A percentile compares a stretch with the other conserved stretches of the same genome.
phyloP scores from a whole-genome alignment of 1,140 invertebrate genomes.

The Ceratosolen fusciceps region DNA sequence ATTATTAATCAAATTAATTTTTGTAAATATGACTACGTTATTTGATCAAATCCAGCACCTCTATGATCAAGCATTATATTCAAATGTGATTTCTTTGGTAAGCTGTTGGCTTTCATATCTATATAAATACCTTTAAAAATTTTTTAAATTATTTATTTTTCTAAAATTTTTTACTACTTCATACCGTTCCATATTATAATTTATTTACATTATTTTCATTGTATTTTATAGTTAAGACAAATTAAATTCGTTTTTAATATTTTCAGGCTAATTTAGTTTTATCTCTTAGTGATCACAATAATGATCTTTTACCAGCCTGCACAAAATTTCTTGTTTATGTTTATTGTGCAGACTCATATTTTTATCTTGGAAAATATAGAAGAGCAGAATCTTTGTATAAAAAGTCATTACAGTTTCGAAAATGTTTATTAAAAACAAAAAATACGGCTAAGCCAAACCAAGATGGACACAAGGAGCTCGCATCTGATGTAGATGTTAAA shows the following conservation, averaged over 20 bases:
- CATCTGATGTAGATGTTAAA: conserved; percentile 80
- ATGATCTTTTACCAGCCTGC: conserved; percentile 72
- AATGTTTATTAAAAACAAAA: conserved; percentile 78
- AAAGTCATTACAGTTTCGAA: conserved; percentile 79
- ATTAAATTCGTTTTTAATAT: conserved; percentile 18
- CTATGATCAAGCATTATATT: conserved; percentile 74
- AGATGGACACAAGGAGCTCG: conserved; percentile 70
- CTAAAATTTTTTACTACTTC: background rate
- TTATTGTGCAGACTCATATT: conserved; percentile 80
- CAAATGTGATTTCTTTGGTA: conserved; percentile 74
- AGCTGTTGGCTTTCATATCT: conserved; percentile 49
- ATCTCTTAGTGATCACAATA: conserved; percentile 77
- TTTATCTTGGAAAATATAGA: conserved; percentile 76
- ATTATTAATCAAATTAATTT: conserved; percentile 32
- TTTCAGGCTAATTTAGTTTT: conserved; percentile 76
- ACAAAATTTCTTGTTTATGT: conserved; percentile 78
- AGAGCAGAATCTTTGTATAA: conserved; percentile 80
- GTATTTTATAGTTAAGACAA: background rate
- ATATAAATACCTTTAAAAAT: conserved; percentile 24
- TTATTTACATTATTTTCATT: too few species aligned
- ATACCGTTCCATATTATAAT: background rate
- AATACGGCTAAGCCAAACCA: conserved; percentile 68
- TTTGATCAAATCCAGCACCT: conserved; percentile 75
- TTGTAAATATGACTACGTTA: conserved; percentile 67
- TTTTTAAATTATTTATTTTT: conserved; percentile 32